A percentile compares a stretch with the other conserved stretches of the same genome.
Evolutionary conservation across 2,888 invertebrate genomes (phyloP).

Genomic region (Apamea monoglypha): DNA sequence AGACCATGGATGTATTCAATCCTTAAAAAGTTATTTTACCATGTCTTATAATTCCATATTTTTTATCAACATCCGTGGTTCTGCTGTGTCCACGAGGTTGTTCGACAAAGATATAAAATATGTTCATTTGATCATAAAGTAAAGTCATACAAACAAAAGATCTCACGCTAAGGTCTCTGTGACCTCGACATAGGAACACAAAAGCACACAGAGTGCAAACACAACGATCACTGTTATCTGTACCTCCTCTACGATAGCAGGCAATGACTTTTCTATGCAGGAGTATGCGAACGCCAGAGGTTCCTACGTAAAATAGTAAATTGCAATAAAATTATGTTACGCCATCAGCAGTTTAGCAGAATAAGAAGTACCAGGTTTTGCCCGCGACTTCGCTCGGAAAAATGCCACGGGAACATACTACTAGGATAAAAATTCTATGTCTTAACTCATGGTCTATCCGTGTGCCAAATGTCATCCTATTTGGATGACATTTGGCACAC

Average conservation of each 20-base stretch:
- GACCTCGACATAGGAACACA: constrained; percentile 68
- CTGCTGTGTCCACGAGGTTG: background rate
- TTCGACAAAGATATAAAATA: background rate
- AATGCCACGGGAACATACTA: background rate
- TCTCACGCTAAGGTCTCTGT: constrained; percentile 8
- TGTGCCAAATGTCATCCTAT: background rate
- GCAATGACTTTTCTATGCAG: constrained; percentile 93
- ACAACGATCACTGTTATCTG: constrained; percentile 67
- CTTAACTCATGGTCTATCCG: background rate
- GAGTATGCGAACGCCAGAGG: constrained; percentile 92
- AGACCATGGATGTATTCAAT: background rate
- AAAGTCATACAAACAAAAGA: constrained; percentile 30
- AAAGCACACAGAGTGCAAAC: constrained; percentile 72
- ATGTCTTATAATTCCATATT: background rate
- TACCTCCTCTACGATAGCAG: constrained; percentile 92
- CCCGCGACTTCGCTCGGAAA: background rate
- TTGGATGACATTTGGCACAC: too few relatives aligned
- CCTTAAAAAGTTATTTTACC: background rate
- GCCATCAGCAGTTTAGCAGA: background rate
- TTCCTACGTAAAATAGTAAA: constrained; percentile 82
- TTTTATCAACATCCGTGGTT: background rate
- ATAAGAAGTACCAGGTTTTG: background rate
- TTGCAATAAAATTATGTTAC: constrained; percentile 49
- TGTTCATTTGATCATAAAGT: constrained; percentile 7
- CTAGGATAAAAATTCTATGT: background rate